Percentiles rank a stretch among this genome's conserved stretches.
These are phyloP conservation scores for Pogonocichla stellata DNA, from an alignment of 2,113 vertebrate genomes.

Conservation along the genomic window DNA sequence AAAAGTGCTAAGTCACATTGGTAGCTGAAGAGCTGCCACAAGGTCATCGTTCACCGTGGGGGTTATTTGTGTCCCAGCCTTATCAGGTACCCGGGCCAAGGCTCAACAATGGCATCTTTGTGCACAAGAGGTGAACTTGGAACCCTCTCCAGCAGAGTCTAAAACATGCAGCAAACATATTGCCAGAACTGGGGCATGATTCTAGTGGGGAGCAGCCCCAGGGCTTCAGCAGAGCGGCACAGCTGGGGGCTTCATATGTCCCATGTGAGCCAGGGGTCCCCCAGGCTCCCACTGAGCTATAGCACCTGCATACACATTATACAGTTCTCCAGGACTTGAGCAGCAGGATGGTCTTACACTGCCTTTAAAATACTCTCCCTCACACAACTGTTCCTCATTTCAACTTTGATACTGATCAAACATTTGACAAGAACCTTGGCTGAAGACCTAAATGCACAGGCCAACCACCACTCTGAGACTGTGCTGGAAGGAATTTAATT, in stretches of 20 bases:
- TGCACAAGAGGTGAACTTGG: not conserved
- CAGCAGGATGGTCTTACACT: not conserved
- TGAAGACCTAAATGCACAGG: not conserved
- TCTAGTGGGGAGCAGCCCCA: not conserved
- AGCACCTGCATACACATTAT: not conserved
- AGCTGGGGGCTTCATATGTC: not conserved
- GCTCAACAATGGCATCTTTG: not conserved
- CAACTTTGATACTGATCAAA: not conserved
- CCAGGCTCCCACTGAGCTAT: not conserved
- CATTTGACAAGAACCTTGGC: not conserved
- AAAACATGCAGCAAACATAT: not conserved
- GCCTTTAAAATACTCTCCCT: not conserved
- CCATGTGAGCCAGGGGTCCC: not conserved
- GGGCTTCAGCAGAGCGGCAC: rapidly evolving
- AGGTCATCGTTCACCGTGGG: not conserved
- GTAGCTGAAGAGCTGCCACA: slow-evolving; percentile 16
- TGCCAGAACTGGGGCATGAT: not conserved
- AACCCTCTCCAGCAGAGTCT: not conserved
- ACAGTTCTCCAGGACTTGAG: not conserved
- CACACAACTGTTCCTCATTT: not conserved
- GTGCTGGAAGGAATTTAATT: not conserved
- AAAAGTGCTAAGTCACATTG: slow-evolving; percentile 55
- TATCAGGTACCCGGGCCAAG: not conserved
- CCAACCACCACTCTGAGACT: not conserved
- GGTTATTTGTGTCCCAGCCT: not conserved